Evolutionary conservation across 2,888 invertebrate species (phyloP).

Genomic region (Vandiemenella viatica): DNA sequence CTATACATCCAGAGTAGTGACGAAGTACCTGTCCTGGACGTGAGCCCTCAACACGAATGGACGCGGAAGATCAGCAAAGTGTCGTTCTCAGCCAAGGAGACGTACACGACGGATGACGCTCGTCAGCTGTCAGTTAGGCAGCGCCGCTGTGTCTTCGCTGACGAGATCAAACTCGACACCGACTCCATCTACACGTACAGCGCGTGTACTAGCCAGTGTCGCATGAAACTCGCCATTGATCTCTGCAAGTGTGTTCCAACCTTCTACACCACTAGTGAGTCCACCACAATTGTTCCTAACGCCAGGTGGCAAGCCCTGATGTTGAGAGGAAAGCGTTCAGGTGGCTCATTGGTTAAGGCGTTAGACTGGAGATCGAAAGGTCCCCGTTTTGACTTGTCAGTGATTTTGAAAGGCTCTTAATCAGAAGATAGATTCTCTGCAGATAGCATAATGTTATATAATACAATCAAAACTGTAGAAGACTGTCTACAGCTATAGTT

Average conservation of each 20-base stretch:
- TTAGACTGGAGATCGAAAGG: no score
- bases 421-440: no score
- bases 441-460: no score
- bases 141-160: constrained; percentile 53
- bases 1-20: constrained; percentile 52
- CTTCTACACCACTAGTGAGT: constrained; percentile 46
- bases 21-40: constrained; percentile 52
- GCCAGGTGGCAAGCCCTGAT: no score
- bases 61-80: constrained; percentile 42
- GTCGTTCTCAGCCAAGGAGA: constrained; percentile 55
- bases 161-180: constrained; percentile 47
- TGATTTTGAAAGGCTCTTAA: no score
- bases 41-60: constrained; percentile 56
- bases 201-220: constrained; percentile 57
- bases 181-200: constrained; percentile 51
- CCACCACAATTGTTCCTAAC: no score
- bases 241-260: constrained; percentile 56
- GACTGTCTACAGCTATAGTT: no score
- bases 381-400: no score
- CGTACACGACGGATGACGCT: constrained; percentile 61
- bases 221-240: constrained; percentile 46
- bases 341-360: no score
- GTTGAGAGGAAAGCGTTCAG: no score
- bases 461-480: no score
- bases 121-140: constrained; percentile 50